A percentile compares a stretch with the other conserved stretches of the same genome.
Evolutionary conservation across 1,140 invertebrate species (phyloP).

Genomic region (Battus philenor): DNA sequence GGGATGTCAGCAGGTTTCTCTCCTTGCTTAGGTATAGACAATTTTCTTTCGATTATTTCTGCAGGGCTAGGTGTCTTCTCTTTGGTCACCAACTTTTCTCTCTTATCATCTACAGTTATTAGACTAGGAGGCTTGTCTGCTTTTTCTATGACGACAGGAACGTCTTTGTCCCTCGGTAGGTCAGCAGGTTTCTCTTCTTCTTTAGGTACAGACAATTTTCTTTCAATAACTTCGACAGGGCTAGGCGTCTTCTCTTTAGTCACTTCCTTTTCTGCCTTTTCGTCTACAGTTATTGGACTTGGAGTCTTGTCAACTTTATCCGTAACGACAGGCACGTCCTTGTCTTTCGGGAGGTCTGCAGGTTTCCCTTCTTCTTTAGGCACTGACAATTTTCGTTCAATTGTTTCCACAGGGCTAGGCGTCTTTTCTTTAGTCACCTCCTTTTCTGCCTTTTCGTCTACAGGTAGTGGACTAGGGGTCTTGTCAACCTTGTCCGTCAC

Average conservation of each 20-base stretch:
- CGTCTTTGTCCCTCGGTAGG: not conserved
- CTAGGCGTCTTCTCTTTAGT: constrained; percentile 16
- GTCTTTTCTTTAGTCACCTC: constrained; percentile 4
- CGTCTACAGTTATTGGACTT: not conserved
- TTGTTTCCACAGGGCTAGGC: constrained; percentile 1
- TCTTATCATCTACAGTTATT: not conserved
- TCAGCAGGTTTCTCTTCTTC: not conserved
- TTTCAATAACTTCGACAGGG: not conserved
- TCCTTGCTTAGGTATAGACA: not conserved
- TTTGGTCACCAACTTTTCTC: not conserved
- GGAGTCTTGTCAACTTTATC: not conserved
- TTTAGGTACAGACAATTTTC: not conserved
- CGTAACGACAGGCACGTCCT: not conserved
- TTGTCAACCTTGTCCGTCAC: not conserved
- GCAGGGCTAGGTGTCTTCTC: constrained; percentile 18
- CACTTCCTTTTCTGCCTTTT: not conserved
- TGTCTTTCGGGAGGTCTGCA: not conserved
- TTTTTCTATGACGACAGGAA: not conserved
- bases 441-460: not conserved
- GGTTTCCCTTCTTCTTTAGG: not conserved
- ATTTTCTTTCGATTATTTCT: not conserved
- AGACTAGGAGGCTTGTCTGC: not conserved
- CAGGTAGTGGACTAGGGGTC: not conserved
- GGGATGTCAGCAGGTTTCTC: not conserved
- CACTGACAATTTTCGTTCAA: not conserved